Percentiles rank a stretch among this genome's conserved stretches.
These are phyloP conservation scores for Danaus plexippus DNA, from an alignment of 1,140 invertebrate genomes.

Conservation along the genomic window DNA sequence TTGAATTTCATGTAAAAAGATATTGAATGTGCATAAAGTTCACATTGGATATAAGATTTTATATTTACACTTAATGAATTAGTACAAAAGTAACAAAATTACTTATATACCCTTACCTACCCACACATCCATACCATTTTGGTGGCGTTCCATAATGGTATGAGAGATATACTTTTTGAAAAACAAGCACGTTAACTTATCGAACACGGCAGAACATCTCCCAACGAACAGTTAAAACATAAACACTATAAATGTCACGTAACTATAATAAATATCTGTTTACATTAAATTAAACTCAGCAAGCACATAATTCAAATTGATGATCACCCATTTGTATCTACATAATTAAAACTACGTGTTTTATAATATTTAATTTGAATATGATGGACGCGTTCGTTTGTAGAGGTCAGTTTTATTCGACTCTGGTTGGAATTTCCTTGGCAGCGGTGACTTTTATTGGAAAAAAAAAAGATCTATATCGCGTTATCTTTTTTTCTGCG, in stretches of 20 bases:
- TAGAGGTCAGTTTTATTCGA: constrained; percentile 54
- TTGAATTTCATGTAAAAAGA: too few species aligned
- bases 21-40: too few species aligned
- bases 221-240: constrained; percentile 36
- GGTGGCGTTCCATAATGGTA: constrained; percentile 71
- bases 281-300: constrained; percentile 59
- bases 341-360: constrained; percentile 67
- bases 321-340: constrained; percentile 62
- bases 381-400: constrained; percentile 54
- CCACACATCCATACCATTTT: constrained; percentile 73
- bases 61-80: constrained; percentile 9
- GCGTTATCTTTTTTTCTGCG: constrained; percentile 69
- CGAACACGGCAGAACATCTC: constrained; percentile 26
- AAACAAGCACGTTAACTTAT: constrained; percentile 29
- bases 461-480: constrained; percentile 63
- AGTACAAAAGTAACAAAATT: constrained; percentile 36
- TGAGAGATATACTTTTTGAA: constrained; percentile 23
- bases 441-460: constrained; percentile 52
- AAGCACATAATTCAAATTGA: constrained; percentile 59
- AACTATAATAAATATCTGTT: constrained; percentile 57
- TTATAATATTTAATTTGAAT: constrained; percentile 58
- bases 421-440: constrained; percentile 55
- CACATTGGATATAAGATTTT: not conserved
- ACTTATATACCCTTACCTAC: constrained; percentile 71
- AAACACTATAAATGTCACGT: constrained; percentile 54